phyloP scores from a whole-genome alignment of 2,113 vertebrate species.

The Neomonachus schauinslandi region DNA sequence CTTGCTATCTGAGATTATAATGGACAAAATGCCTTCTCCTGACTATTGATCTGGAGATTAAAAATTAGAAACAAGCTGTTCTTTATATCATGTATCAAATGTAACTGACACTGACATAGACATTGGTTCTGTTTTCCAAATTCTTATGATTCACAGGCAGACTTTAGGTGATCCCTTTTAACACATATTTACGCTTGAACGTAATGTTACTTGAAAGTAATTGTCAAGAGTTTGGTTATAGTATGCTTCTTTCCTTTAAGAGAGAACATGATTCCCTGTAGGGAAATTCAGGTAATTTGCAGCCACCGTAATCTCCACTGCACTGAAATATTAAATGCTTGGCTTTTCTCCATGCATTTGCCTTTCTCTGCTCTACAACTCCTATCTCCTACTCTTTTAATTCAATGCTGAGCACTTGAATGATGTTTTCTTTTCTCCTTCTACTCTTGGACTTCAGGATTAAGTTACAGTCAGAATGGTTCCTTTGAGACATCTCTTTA shows the following conservation, averaged over 20 bases:
- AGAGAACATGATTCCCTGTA: conserved; percentile 87
- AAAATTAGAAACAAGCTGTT: conserved; percentile 73
- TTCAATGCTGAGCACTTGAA: conserved; percentile 73
- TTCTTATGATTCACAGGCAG: conserved; percentile 65
- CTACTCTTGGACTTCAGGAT: conserved; percentile 82
- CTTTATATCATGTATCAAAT: conserved; percentile 56
- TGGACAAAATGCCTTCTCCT: conserved; percentile 47
- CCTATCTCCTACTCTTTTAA: conserved; percentile 76
- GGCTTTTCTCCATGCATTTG: conserved; percentile 84
- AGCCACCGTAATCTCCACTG: conserved; percentile 84
- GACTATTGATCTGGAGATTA: neutral
- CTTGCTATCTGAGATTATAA: conserved; percentile 30
- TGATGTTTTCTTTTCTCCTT: conserved; percentile 83
- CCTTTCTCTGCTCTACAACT: conserved; percentile 74
- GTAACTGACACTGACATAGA: neutral
- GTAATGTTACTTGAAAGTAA: conserved; percentile 70
- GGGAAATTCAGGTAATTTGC: conserved; percentile 87
- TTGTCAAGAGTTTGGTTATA: conserved; percentile 85
- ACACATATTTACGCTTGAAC: conserved; percentile 82
- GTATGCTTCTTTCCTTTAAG: conserved; percentile 86
- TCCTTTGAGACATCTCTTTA: conserved; percentile 84
- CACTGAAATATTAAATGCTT: conserved; percentile 86
- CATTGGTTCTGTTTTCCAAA: conserved; percentile 73
- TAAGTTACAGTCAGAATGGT: conserved; percentile 82
- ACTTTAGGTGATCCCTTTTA: conserved; percentile 67